phyloP scores from a whole-genome alignment of 1,140 invertebrate species.

The Ostrea denselamellosa region DNA sequence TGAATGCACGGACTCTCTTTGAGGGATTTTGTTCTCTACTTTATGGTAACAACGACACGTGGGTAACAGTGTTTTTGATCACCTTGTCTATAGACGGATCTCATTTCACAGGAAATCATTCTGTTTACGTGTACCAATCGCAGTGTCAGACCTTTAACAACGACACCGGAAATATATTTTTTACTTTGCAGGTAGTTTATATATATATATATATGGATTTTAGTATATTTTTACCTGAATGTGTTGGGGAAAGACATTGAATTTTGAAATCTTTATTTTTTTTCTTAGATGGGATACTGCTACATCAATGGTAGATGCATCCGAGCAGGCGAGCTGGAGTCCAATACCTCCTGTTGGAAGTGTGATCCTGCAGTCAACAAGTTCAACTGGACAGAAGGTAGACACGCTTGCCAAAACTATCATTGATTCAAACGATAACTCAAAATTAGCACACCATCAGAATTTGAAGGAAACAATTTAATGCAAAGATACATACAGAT shows the following conservation, averaged over 20 bases:
- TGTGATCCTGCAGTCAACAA: neutral
- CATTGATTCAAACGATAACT: too few relatives aligned
- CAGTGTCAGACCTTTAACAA: neutral
- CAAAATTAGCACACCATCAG: too few relatives aligned
- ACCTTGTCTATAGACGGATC: neutral
- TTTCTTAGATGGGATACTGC: neutral
- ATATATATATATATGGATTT: too few relatives aligned
- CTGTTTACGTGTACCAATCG: neutral
- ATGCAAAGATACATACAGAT: too few relatives aligned
- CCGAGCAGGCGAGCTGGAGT: neutral
- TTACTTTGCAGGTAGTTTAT: neutral
- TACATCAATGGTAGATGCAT: neutral
- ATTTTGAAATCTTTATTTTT: too few relatives aligned
- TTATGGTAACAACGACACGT: neutral
- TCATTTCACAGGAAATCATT: neutral
- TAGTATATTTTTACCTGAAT: too few relatives aligned
- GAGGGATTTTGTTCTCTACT: neutral
- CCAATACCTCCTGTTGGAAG: neutral
- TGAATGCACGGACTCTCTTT: neutral
- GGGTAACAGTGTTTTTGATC: neutral
- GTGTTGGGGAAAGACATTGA: too few relatives aligned
- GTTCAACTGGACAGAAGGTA: neutral
- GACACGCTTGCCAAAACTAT: too few relatives aligned
- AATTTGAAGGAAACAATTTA: too few relatives aligned
- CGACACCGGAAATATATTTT: neutral